Conservation (phyloP, 2,888 invertebrate genomes). For the Podotricha telesiphe region DNA sequence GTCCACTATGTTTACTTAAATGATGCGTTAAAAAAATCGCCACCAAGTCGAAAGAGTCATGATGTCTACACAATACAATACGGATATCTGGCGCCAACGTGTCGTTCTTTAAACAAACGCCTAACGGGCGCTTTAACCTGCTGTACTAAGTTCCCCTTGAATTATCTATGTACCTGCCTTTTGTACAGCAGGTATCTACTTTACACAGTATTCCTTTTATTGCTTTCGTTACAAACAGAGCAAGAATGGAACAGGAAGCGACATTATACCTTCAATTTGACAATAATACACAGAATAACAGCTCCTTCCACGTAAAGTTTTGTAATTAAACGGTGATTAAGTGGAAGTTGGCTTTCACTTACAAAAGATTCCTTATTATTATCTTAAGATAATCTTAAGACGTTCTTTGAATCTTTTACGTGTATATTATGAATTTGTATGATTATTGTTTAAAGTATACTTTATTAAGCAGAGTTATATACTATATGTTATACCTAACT, state of each 20-base stretch:
- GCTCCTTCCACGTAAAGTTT: slow-evolving; percentile 56
- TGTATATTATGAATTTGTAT: neutral
- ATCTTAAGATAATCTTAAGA: slow-evolving; percentile 9
- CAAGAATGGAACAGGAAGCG: slow-evolving; percentile 70
- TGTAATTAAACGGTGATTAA: slow-evolving; percentile 6
- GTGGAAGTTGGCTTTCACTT: slow-evolving; percentile 31
- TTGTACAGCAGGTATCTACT: slow-evolving; percentile 62
- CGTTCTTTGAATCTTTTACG: neutral
- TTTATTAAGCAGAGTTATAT: too few relatives aligned
- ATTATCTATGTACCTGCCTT: slow-evolving; percentile 62
- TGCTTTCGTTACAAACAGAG: slow-evolving; percentile 56
- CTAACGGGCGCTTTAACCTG: slow-evolving; percentile 67
- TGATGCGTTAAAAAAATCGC: slow-evolving; percentile 44
- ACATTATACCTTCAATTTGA: slow-evolving; percentile 56
- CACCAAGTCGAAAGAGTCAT: slow-evolving; percentile 55
- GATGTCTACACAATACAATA: slow-evolving; percentile 58
- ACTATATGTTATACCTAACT: too few relatives aligned
- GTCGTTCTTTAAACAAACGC: slow-evolving; percentile 65
- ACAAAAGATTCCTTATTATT: slow-evolving; percentile 24
- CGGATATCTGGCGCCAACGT: slow-evolving; percentile 71
- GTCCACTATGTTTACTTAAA: too few relatives aligned
- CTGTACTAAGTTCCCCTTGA: slow-evolving; percentile 48
- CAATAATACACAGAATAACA: slow-evolving; percentile 65
- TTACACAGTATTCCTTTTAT: slow-evolving; percentile 54
- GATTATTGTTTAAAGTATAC: neutral